Evolutionary conservation across 2,888 invertebrate genomes (phyloP), one percentile per base, ranked within the genome.

Genomic region (Phasia obesa): DNA sequence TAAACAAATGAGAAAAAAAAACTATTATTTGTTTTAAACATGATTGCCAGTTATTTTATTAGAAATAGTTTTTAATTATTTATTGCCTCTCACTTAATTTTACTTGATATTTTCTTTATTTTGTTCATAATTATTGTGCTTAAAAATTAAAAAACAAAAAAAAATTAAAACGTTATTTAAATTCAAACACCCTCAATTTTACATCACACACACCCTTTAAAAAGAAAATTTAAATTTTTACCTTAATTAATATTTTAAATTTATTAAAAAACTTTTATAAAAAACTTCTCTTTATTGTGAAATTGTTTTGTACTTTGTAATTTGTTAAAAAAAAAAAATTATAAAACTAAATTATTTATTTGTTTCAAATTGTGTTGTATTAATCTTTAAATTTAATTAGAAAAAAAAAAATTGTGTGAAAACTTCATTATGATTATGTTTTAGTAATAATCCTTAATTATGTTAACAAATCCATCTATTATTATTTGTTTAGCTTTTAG

Each of bases 401-500:
- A 77, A 19, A 64, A 15, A 53, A 55, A 64, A 53, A 42, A 47
- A 47, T 15, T 74, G 60, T 67, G 42, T 51, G 19, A 60, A 47
- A 59, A 44, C 44, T 57, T 67, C 65, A 59, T 73, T 47, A 53
- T 82, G 55, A 59, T 60, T 60, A 64, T 75, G 60, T 80, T 67
- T 59, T 75, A 64, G 67, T 79, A 55, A 74, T 81, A 77, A 81
- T 47, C 38, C 17, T 57, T 83, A 75, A 75, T 75, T 65, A 70
- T 81, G 74, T 84, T 77, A 81, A 79, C 60, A 69, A 78, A 73
- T 84, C 53, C 53, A 57, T 49, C 64, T 81, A 65, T 65, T 49
- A 79, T 71, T 78, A 74, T 81, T 80, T 84, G 83, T 85, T 84
- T 81, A 83, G 80, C 53, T 70, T 76, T 77, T 82, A 84, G 71